Percentiles rank a stretch among this genome's conserved stretches.
Evolutionary conservation across 1,140 invertebrate genomes (phyloP).

Genomic region (Ditylenchus dipsaci): DNA sequence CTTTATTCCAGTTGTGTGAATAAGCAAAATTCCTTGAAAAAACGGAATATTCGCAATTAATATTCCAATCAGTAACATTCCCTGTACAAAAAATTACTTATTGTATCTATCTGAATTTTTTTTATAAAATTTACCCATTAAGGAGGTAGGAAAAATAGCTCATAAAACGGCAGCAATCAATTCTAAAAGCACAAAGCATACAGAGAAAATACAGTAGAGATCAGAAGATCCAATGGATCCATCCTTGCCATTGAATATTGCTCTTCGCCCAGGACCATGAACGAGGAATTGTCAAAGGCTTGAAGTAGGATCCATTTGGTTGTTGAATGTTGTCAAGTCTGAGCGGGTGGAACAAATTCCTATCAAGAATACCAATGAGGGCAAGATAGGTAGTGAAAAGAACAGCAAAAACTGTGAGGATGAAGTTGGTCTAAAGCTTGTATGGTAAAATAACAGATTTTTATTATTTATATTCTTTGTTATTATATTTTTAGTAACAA

Average conservation of each 20-base stretch:
- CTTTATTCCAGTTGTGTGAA: slow-evolving; percentile 60
- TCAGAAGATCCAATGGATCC: background rate
- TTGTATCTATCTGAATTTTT: too few relatives aligned
- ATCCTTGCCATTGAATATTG: background rate
- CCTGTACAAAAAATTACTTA: background rate
- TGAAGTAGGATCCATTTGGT: background rate
- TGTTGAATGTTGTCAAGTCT: background rate
- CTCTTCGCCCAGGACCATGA: slow-evolving; percentile 8
- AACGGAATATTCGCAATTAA: slow-evolving; percentile 74
- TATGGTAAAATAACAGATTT: too few relatives aligned
- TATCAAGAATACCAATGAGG: slow-evolving; percentile 25
- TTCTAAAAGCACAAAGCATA: slow-evolving; percentile 33
- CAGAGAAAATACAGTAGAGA: slow-evolving; percentile 24
- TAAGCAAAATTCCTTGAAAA: slow-evolving; percentile 39
- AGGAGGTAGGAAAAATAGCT: slow-evolving; percentile 21
- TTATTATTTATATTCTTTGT: too few relatives aligned
- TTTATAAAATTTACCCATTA: slow-evolving; percentile 16
- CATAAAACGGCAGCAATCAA: slow-evolving; percentile 31
- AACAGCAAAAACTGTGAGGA: slow-evolving; percentile 30
- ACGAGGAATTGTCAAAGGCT: background rate
- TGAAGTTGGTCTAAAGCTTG: slow-evolving; percentile 43
- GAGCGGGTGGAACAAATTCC: slow-evolving; percentile 33
- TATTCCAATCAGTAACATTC: slow-evolving; percentile 64
- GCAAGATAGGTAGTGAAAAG: slow-evolving; percentile 36
- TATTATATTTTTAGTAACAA: too few relatives aligned